Evolutionary conservation across 2,888 invertebrate genomes (phyloP).

Genomic region (Cataglyphis livida): DNA sequence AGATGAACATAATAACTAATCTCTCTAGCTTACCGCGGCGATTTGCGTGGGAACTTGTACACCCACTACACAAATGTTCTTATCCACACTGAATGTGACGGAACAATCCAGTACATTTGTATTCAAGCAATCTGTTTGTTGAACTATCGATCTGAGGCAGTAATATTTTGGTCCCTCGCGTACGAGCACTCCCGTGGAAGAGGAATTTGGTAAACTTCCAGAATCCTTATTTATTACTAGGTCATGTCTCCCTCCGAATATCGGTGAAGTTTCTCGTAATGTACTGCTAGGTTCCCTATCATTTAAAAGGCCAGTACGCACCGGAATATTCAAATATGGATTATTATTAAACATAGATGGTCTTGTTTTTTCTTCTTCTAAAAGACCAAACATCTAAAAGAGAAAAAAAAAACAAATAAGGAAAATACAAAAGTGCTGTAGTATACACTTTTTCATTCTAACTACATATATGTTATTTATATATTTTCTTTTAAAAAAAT

Average conservation of each 20-base stretch:
- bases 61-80: constrained; percentile 92
- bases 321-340: constrained; percentile 15
- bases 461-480: neutral
- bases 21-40: constrained; percentile 80
- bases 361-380: neutral
- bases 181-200: constrained; percentile 47
- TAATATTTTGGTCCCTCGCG: constrained; percentile 87
- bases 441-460: neutral
- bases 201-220: constrained; percentile 47
- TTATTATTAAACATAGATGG: neutral
- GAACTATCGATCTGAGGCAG: constrained; percentile 89
- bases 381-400: neutral
- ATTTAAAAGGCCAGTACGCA: constrained; percentile 4
- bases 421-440: neutral
- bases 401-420: neutral
- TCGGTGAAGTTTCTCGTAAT: constrained; percentile 37
- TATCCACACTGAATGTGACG: constrained; percentile 93
- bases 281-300: constrained; percentile 44
- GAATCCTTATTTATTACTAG: constrained; percentile 51
- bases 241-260: constrained; percentile 35
- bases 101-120: constrained; percentile 92
- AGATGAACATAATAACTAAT: constrained; percentile 5
- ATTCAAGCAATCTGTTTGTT: constrained; percentile 91
- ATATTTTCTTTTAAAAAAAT: neutral
- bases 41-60: constrained; percentile 93